A percentile compares a stretch with the other conserved stretches of the same genome.
phyloP scores from a whole-genome alignment of 2,888 invertebrate species.

The Morinoia aosen region DNA sequence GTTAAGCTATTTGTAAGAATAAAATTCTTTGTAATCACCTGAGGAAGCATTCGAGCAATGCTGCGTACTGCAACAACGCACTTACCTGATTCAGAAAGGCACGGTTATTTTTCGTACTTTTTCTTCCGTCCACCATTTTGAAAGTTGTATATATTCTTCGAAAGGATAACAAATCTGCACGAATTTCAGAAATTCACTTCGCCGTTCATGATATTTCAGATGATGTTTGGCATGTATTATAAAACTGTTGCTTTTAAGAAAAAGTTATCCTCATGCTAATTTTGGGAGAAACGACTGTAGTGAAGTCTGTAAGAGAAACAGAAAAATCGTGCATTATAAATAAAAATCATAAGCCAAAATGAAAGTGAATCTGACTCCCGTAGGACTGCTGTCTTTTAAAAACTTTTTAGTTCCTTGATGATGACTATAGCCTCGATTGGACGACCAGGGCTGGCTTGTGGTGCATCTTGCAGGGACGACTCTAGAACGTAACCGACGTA shows the following conservation, averaged over 20 bases:
- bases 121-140: background rate
- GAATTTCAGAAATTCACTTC: background rate
- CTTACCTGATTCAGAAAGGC: background rate
- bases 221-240: background rate
- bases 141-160: background rate
- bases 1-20: background rate
- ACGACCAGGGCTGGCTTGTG: too few relatives aligned
- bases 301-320: background rate
- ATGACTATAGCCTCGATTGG: too few relatives aligned
- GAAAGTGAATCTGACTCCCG: background rate
- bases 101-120: background rate
- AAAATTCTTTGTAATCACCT: background rate
- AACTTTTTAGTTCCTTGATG: too few relatives aligned
- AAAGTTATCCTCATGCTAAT: background rate
- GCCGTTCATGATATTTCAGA: background rate
- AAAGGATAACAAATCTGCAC: background rate
- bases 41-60: background rate
- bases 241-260: background rate
- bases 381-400: too few relatives aligned
- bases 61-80: background rate
- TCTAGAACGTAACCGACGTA: background rate
- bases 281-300: background rate
- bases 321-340: background rate
- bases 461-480: too few relatives aligned
- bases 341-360: background rate